A percentile compares a stretch with the other conserved stretches of the same genome.
Evolutionary conservation across 2,113 vertebrate genomes (phyloP).

Genomic region (Dendrocopos noguchii): DNA sequence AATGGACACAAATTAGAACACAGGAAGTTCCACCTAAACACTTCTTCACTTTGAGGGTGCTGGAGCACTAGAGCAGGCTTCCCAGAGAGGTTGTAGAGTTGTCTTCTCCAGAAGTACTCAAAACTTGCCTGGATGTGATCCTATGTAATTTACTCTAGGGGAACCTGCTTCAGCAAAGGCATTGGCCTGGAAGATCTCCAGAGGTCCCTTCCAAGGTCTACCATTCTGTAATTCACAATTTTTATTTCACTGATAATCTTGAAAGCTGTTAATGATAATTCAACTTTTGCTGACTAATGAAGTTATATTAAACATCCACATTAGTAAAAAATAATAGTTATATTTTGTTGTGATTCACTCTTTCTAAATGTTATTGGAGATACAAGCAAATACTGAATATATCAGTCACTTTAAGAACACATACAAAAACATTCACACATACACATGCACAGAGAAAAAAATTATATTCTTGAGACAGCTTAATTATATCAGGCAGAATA

Average conservation of each 20-base stretch:
- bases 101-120: neutral
- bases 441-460: neutral
- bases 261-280: conserved; percentile 37
- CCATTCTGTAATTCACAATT: neutral
- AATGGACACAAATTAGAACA: too few relatives aligned
- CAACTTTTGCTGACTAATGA: conserved; percentile 32
- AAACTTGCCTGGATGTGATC: neutral
- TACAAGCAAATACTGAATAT: conserved; percentile 47
- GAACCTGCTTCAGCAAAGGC: too few relatives aligned
- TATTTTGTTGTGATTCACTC: conserved; percentile 38
- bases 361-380: conserved; percentile 36
- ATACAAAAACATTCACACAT: neutral
- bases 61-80: too few relatives aligned
- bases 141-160: neutral
- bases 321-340: conserved; percentile 53
- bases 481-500: neutral
- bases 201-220: neutral
- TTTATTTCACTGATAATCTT: conserved; percentile 4
- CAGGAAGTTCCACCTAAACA: too few relatives aligned
- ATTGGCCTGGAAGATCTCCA: neutral
- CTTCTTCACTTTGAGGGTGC: too few relatives aligned
- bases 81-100: too few relatives aligned
- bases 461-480: conserved; percentile 31
- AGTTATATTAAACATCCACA: conserved; percentile 29
- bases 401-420: neutral